Evolutionary conservation across 2,113 vertebrate genomes (phyloP).

Genomic region (Gracilinanus agilis): DNA sequence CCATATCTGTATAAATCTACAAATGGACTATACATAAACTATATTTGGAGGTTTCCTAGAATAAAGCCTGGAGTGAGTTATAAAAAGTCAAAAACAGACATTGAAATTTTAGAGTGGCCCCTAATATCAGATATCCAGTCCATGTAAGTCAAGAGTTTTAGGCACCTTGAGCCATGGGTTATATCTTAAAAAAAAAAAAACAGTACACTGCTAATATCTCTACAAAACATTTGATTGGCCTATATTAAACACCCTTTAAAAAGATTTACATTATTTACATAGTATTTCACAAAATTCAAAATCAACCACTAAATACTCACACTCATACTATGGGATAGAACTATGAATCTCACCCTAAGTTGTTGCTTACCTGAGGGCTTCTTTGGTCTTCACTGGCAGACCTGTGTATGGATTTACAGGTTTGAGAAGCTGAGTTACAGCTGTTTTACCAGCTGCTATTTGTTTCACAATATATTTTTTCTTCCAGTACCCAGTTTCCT

Average conservation of each 20-base stretch:
- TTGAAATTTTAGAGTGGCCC: neutral
- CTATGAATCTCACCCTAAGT: neutral
- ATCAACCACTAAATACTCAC: neutral
- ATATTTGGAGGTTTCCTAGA: neutral
- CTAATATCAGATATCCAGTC: neutral
- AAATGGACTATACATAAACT: neutral
- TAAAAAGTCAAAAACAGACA: neutral
- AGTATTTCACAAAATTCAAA: neutral
- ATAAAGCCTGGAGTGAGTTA: neutral
- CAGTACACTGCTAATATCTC: neutral
- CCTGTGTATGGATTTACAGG: constrained; percentile 86
- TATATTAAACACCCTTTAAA: neutral
- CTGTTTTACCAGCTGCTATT: constrained; percentile 75
- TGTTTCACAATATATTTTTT: constrained; percentile 86
- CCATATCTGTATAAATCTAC: neutral
- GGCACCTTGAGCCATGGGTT: neutral
- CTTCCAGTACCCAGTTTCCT: constrained; percentile 90
- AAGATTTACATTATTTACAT: neutral
- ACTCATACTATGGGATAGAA: neutral
- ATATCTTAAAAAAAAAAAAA: neutral
- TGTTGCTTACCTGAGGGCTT: constrained; percentile 82
- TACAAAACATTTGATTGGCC: neutral
- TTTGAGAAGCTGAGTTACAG: constrained; percentile 82
- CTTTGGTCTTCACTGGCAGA: constrained; percentile 86
- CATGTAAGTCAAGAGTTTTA: neutral